Base-by-base conservation (phyloP, 2,797 vertebrate species). In the Schizopygopsis malacanthus region DNA sequence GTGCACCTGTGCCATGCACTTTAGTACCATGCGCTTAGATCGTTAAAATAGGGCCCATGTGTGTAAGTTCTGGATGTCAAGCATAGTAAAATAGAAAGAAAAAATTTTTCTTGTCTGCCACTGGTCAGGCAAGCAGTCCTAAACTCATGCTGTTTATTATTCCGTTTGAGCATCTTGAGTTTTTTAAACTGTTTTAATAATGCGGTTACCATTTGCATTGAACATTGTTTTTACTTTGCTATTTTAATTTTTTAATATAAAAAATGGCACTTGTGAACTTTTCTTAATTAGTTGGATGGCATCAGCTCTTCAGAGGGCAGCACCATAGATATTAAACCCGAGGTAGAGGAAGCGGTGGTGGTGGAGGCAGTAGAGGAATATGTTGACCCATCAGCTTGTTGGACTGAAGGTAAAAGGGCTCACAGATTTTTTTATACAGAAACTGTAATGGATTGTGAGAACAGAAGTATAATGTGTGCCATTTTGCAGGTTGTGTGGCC, bases 251-350 rank as follows among this genome's bases (percentile, higher is more conserved):
- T 43, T 81, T 52, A 9, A 16, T 63, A 70, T 10, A 69, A 12
- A 52, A 63, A 80, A 56, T 39, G 12, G 81, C 63, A 63, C 37
- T 45, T 67, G 28, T 89, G 13, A 87, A 25, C 16, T 7, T 4
- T 39, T 4, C 84, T 41, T 6, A 61, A 85, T 85, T 92, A 99
- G 98, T 96, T 98, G 52, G 98, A 99, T 56, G 97, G 99, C 16
- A 99, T 95, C 87, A 99, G 98, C 91, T 99, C 98, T 7, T 99
- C 98, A 0, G 98, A 99, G 90, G 98, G 98, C 72, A 99, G 98
- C 91, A 99, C 98, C 88, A 99, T 99, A 0, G 98, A 99, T 83
- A 99, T 99, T 84, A 99, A 99, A 87, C 98, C 97, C 18, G 98
- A 99, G 86, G 94, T 95, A 45, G 98, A 96, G 86, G 98, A 99